phyloP scores from a whole-genome alignment of 2,113 vertebrate genomes.

The Gallinago media region DNA sequence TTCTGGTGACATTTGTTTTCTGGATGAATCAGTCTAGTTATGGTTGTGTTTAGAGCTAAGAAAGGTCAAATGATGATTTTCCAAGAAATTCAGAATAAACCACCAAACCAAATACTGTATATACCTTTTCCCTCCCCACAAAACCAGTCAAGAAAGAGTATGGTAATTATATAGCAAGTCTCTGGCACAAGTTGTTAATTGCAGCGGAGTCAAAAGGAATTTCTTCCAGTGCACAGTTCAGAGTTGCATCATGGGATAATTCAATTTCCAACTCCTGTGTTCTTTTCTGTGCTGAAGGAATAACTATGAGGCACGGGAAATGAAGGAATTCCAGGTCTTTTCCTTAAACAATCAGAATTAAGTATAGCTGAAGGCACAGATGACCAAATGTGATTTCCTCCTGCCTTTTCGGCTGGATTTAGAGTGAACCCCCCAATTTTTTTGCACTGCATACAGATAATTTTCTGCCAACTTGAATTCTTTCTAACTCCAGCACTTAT shows the following conservation, averaged over 20 bases:
- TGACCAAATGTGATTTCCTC: neutral
- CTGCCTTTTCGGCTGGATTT: neutral
- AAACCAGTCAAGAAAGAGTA: neutral
- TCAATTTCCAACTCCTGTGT: neutral
- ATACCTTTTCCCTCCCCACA: neutral
- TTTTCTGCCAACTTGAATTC: neutral
- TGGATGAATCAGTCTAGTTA: neutral
- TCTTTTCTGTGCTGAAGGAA: neutral
- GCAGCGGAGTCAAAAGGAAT: conserved; percentile 16
- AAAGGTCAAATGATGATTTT: neutral
- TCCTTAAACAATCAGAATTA: neutral
- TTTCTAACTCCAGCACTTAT: neutral
- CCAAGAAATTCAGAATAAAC: neutral
- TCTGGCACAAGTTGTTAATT: conserved; percentile 26
- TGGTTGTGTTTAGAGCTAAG: neutral
- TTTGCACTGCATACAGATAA: neutral
- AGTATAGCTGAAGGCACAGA: neutral
- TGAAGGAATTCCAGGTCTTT: neutral
- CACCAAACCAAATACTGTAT: neutral
- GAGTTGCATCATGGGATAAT: neutral
- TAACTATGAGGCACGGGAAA: neutral
- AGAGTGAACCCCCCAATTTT: neutral
- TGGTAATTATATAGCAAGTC: conserved; percentile 41
- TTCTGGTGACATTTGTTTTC: neutral
- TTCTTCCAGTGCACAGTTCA: neutral